Evolutionary conservation across 2,888 invertebrate genomes (phyloP).

Genomic region (Automeris io): DNA sequence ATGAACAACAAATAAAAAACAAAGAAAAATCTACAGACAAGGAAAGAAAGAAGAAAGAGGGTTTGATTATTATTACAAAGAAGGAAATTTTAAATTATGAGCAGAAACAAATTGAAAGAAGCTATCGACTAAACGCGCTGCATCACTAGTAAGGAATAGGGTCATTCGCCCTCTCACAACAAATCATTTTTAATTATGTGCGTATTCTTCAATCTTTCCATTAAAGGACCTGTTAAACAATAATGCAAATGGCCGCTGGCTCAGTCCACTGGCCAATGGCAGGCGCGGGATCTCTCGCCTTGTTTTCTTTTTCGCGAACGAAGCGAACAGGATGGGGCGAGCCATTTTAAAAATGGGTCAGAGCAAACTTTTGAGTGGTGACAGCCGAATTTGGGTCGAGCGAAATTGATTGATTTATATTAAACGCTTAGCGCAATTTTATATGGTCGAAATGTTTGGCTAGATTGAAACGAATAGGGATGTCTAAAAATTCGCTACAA

Average conservation of each 20-base stretch:
- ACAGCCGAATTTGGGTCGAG: conserved; percentile 50
- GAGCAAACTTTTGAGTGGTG: conserved; percentile 34
- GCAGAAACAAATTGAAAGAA: no score
- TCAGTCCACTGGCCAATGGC: conserved; percentile 23
- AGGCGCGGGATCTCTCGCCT: conserved; percentile 42
- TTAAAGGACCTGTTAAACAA: conserved; percentile 46
- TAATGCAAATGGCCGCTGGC: conserved; percentile 35
- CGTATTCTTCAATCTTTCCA: conserved; percentile 65
- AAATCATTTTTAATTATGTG: conserved; percentile 74
- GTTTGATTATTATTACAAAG: no score
- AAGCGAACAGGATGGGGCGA: conserved; percentile 32
- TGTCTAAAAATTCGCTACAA: neutral
- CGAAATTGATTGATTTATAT: conserved; percentile 44
- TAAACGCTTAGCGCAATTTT: conserved; percentile 10
- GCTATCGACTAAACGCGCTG: conserved; percentile 9
- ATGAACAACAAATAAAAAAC: no score
- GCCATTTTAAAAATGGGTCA: conserved; percentile 61
- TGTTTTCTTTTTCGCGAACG: conserved; percentile 35
- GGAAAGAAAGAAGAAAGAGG: no score
- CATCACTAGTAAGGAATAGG: conserved; percentile 57
- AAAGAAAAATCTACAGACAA: no score
- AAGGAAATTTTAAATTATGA: no score
- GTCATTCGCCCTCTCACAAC: conserved; percentile 65
- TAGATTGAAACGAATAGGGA: neutral
- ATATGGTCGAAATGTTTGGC: conserved; percentile 5